Evolutionary conservation across 2,113 vertebrate species (phyloP).

Genomic region (Tympanuchus pallidicinctus): DNA sequence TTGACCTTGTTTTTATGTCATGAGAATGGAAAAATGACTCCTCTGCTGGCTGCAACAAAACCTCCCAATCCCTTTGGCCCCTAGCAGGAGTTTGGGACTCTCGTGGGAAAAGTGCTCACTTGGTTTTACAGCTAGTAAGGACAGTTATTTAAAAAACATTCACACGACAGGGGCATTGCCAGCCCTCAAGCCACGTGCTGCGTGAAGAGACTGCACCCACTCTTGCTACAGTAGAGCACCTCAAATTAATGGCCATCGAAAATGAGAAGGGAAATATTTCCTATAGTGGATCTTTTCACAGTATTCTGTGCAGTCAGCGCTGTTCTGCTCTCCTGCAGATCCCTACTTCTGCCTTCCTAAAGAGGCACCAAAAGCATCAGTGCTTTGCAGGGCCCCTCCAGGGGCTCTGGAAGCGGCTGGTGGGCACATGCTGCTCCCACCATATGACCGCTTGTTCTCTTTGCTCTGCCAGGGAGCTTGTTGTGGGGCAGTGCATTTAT

Average conservation of each 20-base stretch:
- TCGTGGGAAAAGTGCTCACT: background rate
- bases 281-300: background rate
- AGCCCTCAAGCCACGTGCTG: background rate
- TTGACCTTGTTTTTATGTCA: background rate
- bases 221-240: background rate
- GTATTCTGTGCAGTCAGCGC: background rate
- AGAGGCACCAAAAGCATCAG: background rate
- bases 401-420: background rate
- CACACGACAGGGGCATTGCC: background rate
- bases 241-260: background rate
- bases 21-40: background rate
- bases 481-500: background rate
- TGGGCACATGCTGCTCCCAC: background rate
- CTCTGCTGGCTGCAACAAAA: background rate
- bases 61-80: background rate
- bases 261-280: background rate
- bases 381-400: too few relatives aligned
- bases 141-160: background rate
- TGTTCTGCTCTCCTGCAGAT: background rate
- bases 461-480: background rate
- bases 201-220: background rate
- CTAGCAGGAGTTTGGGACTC: background rate
- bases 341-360: background rate
- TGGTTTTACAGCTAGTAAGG: background rate
- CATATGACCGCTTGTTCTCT: fast-evolving